Evolutionary conservation across 2,797 vertebrate species (phyloP).

Genomic region (Balearica regulorum): DNA sequence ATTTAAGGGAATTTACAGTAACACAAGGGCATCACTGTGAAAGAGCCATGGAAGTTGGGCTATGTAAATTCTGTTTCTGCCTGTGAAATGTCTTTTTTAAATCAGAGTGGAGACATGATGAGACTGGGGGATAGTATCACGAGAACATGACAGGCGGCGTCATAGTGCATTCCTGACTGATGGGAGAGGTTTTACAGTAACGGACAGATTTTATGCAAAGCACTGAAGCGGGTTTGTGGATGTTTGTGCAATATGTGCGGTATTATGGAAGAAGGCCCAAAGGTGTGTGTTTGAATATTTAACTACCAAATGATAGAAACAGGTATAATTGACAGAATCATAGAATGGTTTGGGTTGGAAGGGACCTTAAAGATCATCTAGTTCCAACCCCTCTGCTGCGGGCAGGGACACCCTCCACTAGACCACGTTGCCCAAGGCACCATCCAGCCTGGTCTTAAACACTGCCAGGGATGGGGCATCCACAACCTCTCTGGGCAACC

Average conservation of each 20-base stretch:
- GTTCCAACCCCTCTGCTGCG: too few relatives aligned
- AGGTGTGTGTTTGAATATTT: neutral
- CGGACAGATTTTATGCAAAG: neutral
- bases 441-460: too few relatives aligned
- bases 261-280: neutral
- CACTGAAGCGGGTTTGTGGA: neutral
- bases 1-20: neutral
- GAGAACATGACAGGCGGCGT: neutral
- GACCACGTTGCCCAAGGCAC: too few relatives aligned
- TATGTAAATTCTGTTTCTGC: neutral
- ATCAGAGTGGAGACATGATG: neutral
- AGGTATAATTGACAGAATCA: neutral
- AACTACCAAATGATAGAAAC: neutral
- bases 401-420: too few relatives aligned
- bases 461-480: too few relatives aligned
- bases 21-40: neutral
- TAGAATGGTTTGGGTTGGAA: too few relatives aligned
- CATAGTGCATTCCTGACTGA: neutral
- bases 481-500: too few relatives aligned
- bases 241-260: neutral
- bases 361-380: too few relatives aligned
- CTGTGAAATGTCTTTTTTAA: neutral
- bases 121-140: neutral
- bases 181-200: neutral
- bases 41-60: neutral